phyloP scores from a whole-genome alignment of 2,888 invertebrate genomes.

The Eupithecia insigniata region DNA sequence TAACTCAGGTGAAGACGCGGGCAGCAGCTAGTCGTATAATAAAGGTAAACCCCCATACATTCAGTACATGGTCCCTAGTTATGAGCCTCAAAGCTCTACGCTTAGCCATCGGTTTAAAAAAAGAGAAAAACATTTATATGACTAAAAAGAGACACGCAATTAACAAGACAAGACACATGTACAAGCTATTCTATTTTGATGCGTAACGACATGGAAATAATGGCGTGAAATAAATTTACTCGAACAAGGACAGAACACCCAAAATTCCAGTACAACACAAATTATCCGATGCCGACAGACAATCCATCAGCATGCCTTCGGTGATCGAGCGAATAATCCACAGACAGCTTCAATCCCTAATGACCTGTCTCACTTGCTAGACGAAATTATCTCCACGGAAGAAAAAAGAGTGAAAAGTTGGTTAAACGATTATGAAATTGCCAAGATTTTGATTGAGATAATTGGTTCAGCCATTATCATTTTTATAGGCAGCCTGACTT shows the following conservation, averaged over 20 bases:
- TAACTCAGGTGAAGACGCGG: too few species aligned
- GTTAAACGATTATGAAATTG: not conserved
- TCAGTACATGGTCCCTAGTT: too few species aligned
- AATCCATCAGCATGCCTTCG: slow-evolving; percentile 42
- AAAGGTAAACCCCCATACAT: too few species aligned
- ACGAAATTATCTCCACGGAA: not conserved
- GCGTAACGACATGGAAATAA: slow-evolving; percentile 6
- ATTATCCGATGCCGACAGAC: slow-evolving; percentile 28
- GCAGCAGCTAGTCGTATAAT: too few species aligned
- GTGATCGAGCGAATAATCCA: slow-evolving; percentile 47
- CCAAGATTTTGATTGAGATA: not conserved
- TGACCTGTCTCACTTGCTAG: slow-evolving; percentile 14
- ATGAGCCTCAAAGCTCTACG: too few species aligned
- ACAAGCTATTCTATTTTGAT: not conserved
- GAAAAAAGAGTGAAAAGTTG: not conserved
- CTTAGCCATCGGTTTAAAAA: too few species aligned
- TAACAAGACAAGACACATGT: slow-evolving; percentile 7
- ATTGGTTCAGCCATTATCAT: too few species aligned
- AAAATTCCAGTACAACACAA: slow-evolving; percentile 1
- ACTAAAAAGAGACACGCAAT: not conserved
- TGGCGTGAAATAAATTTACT: slow-evolving; percentile 1
- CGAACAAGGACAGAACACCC: not conserved
- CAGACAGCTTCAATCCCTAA: slow-evolving; percentile 43
- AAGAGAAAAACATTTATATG: too few species aligned
- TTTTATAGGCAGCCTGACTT: too few species aligned